Evolutionary conservation across 2,888 invertebrate genomes (phyloP), one percentile per base, ranked within the genome.

Genomic region (Sympetrum striolatum): DNA sequence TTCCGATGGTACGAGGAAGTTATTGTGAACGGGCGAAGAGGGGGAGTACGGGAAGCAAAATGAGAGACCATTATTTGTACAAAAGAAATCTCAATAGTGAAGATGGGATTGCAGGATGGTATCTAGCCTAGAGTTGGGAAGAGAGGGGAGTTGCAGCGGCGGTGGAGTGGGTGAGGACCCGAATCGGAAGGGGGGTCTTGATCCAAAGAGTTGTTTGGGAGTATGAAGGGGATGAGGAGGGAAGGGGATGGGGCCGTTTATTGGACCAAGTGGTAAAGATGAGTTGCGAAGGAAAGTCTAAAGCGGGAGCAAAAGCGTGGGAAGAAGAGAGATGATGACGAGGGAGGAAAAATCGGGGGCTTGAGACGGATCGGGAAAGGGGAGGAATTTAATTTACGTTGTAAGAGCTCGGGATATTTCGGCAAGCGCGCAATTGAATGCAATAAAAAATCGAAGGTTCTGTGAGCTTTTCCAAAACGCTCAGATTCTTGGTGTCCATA

Each of bases 321-420:
- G 37, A 86, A 86, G 58, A 6, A 22, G 58, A 60, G 58, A 58
- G 58, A 58, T 31, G 35, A 35, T 14, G 81, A 48, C 12, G 86
- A 86, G 35, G 37, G 60, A 37, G 39, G 35, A 58, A 31, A 80
- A 80, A 80, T 80, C 18, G 3, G 80, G 80, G 81, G 39, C n/a
- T 48, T 39, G 22, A 81, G 44, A 39, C 44, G 81, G 48, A 58
- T 18, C 8, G 39, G 82, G 58, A 35, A 58, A 82, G 35, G 58
- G 82, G 58, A 82, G 60, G 86, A 86, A 86, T 86, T 86, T 86
- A 86, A 86, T 64, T 86, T 86, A 64, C 37, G 86, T 86, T 53
- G 86, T n/a, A 37, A 35, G 60, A 39, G 86, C 37, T 64, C 2
- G 73, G 73, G 31, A 73, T 73, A 73, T 73, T 73, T 73, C 73